Base-by-base conservation (phyloP, 2,113 vertebrate genomes). In the Melospiza melodia region DNA sequence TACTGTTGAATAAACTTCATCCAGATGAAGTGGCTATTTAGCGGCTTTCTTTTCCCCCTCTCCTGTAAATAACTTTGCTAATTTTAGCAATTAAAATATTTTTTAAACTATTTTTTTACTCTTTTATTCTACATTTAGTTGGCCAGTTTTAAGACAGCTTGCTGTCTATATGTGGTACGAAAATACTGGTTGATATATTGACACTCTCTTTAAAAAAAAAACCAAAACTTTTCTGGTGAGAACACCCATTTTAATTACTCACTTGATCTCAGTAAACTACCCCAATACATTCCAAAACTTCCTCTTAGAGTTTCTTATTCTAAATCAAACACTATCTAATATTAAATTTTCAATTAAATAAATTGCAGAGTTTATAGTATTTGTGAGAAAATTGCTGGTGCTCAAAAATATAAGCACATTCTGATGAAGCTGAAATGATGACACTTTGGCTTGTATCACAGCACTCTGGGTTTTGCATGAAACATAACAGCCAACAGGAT, bases 41-140 rank as follows among this genome's bases (percentile, higher is more conserved):
- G 25, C 74, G 41, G 33, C 15, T 48, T 85, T 90, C 78, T 72
- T n/a, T 8, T 2, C 35, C 89, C 84, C 7, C 59, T 72, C 55
- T 90, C 75, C 87, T 86, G 71, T 92, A 97, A 97, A 97, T 95
- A 97, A 93, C 80, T 89, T 92, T 75, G 48, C 72, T 97, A 97
- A 95, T 97, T 95, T 96, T 94, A 97, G 84, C 55, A 54, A 74
- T 74, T 88, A 92, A 92, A 72, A 83, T 11, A 78, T 94, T 87
- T 82, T 5, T 37, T 39, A 35, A 67, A 44, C 52, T 81, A 75
- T 85, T 93, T 87, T 91, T 85, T 92, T 5, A 35, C 33, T 89
- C 49, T 87, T 92, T 94, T 87, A 67, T 84, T 96, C 73, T 87
- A 59, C 82, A 80, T 94, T 88, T 94, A 84, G 24, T 28, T 92